Conservation (phyloP, 2,888 invertebrate genomes). For the Eupithecia abbreviata region DNA sequence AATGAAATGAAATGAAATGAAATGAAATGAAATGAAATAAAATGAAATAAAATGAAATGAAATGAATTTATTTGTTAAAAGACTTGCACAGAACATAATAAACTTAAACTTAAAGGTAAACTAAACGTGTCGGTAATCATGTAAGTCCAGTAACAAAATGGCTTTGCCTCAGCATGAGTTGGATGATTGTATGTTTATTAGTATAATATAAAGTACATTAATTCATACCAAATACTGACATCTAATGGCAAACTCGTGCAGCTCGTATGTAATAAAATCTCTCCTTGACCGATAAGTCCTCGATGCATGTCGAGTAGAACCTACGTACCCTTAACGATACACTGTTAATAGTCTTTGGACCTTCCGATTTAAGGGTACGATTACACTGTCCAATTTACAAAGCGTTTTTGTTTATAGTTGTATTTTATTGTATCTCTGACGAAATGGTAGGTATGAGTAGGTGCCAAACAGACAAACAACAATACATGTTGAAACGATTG, state of each 20-base stretch:
- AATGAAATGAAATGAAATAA: too few species aligned
- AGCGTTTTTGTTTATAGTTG: not conserved
- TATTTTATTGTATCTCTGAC: not conserved
- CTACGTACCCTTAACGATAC: not conserved
- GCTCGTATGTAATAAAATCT: constrained; percentile 22
- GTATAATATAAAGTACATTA: not conserved
- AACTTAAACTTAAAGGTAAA: too few species aligned
- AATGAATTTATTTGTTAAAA: too few species aligned
- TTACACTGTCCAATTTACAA: constrained; percentile 1
- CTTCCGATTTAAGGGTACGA: not conserved
- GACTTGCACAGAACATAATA: too few species aligned
- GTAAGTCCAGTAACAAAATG: too few species aligned
- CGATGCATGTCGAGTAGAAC: constrained; percentile 12
- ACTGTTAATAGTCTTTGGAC: constrained; percentile 18
- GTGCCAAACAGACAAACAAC: not conserved
- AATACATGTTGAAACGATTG: not conserved
- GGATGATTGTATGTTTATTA: not conserved
- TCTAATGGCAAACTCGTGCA: not conserved
- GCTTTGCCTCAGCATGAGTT: too few species aligned
- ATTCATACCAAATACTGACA: not conserved
- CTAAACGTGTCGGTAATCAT: too few species aligned
- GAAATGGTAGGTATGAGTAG: not conserved
- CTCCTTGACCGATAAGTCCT: constrained; percentile 32
- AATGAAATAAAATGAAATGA: too few species aligned
- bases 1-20: too few species aligned